Base-by-base conservation (phyloP, 1,140 invertebrate genomes). In the Magallana gigas region DNA sequence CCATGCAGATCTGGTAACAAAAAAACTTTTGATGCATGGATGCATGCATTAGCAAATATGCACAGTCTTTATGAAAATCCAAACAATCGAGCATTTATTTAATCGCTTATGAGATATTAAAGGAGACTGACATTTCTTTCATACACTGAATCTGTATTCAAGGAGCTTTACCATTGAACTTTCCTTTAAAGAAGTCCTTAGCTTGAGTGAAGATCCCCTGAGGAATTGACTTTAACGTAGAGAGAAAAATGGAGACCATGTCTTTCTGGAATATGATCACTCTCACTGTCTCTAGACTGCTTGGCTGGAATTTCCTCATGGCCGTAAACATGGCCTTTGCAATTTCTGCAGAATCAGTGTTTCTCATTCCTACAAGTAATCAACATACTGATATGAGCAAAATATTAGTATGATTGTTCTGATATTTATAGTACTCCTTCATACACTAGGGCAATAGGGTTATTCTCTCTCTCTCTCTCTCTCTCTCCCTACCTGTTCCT, bases 401-500 rank as follows among this genome's bases (percentile, higher is more conserved):
- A 48, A 48, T 5, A 48, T 4, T 48, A 48, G 5, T 48, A 48
- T 48, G 36, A 48, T 48, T 48, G 2, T 48, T 48, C 36, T 48
- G 36, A 48, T 5, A 4, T 4, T 4, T 48, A 48, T 48, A 48
- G 36, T 48, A 48, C 5, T 48, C 36, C 36, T 48, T 48, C 36
- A 48, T 48, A 5, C 5, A 48, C 12, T 29, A 18, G 3, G 29
- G 8, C 14, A 80, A 29, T 2, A 82, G 60, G 11, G 59, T 62
- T n/a, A 84, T 83, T 80, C 83, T 85, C 64, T 88, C 84, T 88
- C 84, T 85, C 84, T 88, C 83, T 88, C 84, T 85, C 84, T 88
- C 84, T 88, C 84, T 88, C 84, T 88, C 60, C 85, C 71, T 58
- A 89, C 92, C 92, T 88, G 92, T 91, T 56, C 90, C 91, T 58